phyloP scores from a whole-genome alignment of 1,140 invertebrate species.

The Belonocnema kinseyi region DNA sequence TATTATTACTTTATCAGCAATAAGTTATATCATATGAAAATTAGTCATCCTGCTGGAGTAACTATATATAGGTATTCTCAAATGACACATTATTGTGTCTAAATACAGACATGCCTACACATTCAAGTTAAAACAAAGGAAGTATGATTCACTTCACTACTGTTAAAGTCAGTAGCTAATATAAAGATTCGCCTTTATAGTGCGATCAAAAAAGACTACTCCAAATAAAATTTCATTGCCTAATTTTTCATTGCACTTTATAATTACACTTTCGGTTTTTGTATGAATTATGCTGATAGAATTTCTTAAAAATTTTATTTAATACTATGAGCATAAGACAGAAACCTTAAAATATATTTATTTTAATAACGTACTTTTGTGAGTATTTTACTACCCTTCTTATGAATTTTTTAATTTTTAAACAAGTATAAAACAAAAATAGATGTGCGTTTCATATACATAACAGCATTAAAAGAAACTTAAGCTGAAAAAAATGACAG shows the following conservation, averaged over 20 bases:
- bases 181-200: slow-evolving; percentile 1
- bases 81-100: not conserved
- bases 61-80: no score
- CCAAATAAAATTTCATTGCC: not conserved
- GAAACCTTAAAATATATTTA: no score
- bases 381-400: no score
- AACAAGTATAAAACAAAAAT: no score
- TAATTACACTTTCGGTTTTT: not conserved
- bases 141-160: slow-evolving; percentile 11
- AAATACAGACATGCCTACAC: not conserved
- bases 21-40: slow-evolving; percentile 5
- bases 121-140: slow-evolving; percentile 18
- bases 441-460: no score
- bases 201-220: not conserved
- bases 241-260: not conserved
- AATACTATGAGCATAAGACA: no score
- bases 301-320: no score
- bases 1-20: not conserved
- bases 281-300: no score
- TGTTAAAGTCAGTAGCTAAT: not conserved
- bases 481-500: no score
- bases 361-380: no score
- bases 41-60: not conserved
- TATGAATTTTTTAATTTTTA: no score
- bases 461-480: no score